phyloP scores from a whole-genome alignment of 2,113 vertebrate genomes.

The Calyptommatus sinebrachiatus region DNA sequence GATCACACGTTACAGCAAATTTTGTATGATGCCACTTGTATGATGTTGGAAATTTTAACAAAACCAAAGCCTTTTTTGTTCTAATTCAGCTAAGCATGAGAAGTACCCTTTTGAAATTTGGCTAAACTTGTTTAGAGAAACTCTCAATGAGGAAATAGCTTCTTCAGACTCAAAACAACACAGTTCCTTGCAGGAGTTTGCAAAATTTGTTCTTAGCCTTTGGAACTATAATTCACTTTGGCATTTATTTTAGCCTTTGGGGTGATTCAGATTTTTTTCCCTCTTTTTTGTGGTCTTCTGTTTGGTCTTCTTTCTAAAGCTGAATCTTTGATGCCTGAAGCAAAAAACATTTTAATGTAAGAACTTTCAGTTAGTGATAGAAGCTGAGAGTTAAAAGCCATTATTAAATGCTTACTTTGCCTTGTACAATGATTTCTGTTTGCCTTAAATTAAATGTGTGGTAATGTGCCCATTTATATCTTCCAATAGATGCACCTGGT shows the following conservation, averaged over 20 bases:
- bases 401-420: slow-evolving; percentile 33
- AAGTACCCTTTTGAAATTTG: not conserved
- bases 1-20: not conserved
- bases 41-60: not conserved
- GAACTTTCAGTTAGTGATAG: slow-evolving; percentile 20
- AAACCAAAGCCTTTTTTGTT: not conserved
- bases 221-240: not conserved
- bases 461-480: slow-evolving; percentile 20
- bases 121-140: not conserved
- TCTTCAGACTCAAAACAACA: not conserved
- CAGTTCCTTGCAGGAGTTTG: not conserved
- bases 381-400: not conserved
- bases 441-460: slow-evolving; percentile 33
- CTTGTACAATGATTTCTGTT: slow-evolving; percentile 34
- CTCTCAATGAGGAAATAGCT: not conserved
- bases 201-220: not conserved
- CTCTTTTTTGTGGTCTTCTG: not conserved
- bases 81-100: not conserved
- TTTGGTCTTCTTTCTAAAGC: slow-evolving; percentile 6
- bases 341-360: slow-evolving; percentile 26
- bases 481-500: not conserved
- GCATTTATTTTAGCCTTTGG: not conserved
- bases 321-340: not conserved
- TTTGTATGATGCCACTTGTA: not conserved
- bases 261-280: not conserved